Percentiles rank a stretch among this genome's conserved stretches.
These are phyloP conservation scores for Melieria crassipennis DNA, from an alignment of 2,888 invertebrate species.

Conservation along the genomic window DNA sequence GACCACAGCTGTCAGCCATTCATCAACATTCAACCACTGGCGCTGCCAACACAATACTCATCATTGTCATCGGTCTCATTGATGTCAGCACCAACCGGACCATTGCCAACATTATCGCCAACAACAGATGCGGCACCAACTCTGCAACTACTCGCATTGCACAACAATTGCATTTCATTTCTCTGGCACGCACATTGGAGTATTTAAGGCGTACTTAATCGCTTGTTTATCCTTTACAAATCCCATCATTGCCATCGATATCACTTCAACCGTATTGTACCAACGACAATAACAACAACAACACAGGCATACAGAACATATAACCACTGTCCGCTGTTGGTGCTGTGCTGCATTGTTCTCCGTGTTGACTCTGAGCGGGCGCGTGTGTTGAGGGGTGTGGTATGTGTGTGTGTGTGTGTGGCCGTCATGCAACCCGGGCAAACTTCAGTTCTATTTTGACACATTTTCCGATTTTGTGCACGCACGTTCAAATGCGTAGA, in stretches of 20 bases:
- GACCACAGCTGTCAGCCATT: too few relatives aligned
- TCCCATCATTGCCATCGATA: constrained; percentile 31
- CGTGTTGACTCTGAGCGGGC: too few relatives aligned
- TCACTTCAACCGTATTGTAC: constrained; percentile 21
- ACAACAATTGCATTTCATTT: neutral
- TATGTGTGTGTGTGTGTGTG: neutral
- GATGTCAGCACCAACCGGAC: too few relatives aligned
- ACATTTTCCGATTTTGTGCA: neutral
- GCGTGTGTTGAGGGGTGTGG: too few relatives aligned
- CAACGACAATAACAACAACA: constrained; percentile 16
- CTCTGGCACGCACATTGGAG: neutral
- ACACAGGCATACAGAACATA: neutral
- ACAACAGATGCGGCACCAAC: too few relatives aligned
- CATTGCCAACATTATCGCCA: too few relatives aligned
- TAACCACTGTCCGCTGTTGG: too few relatives aligned
- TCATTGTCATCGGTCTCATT: too few relatives aligned
- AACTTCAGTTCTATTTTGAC: neutral
- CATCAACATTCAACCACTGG: too few relatives aligned
- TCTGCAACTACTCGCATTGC: too few relatives aligned
- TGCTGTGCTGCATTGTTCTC: too few relatives aligned
- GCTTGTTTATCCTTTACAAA: constrained; percentile 40
- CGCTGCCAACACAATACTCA: too few relatives aligned
- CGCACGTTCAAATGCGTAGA: neutral
- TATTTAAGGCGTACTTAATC: constrained; percentile 35
- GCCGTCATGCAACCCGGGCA: neutral